Base-by-base conservation (phyloP, 1,140 invertebrate genomes). In the Calephelis nemesis region DNA sequence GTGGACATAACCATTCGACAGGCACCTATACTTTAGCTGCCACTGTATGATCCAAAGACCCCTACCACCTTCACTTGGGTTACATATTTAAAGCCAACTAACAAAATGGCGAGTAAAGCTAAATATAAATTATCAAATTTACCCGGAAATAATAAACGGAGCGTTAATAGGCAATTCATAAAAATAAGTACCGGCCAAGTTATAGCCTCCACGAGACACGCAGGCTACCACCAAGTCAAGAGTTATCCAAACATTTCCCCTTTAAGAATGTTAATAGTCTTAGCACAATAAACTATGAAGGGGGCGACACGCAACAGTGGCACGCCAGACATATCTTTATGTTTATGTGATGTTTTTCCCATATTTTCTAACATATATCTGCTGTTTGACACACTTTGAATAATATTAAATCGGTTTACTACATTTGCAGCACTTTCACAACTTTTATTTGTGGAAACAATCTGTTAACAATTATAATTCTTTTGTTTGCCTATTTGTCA, bases 181-280 rank as follows among this genome's bases (percentile, higher is more conserved):
- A 66, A 54, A 47, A 15, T 63, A 52, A 47, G 15, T 30, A 30
- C 42, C 54, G 42, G 19, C 45, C 65, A 45, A 54, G 40, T 54
- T 45, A 54, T 52, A 13, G 50, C 11, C n/a, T 40, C 50, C 50
- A 40, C 45, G 45, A 42, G 45, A 54, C 50, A 52, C 30, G 54
- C 40, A 58, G 40, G 50, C 69, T 73, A 69, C 69, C 70, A 76
- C 74, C 74, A 70, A 77, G 73, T 67, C 69, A 62, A 80, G 77
- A 82, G 79, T 81, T 89, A 89, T 87, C 87, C 86, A 84, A 86
- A 84, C 78, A 86, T 83, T 84, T 81, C 82, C 79, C 74, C 45
- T 64, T 62, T 64, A 79, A 74, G 82, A 82, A 86, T 88, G 85
- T 86, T 86, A 85, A 86, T 88, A 84, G 82, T 82, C 81, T 69